Base-by-base conservation (phyloP, 2,113 vertebrate species). In the Thomomys bottae region DNA sequence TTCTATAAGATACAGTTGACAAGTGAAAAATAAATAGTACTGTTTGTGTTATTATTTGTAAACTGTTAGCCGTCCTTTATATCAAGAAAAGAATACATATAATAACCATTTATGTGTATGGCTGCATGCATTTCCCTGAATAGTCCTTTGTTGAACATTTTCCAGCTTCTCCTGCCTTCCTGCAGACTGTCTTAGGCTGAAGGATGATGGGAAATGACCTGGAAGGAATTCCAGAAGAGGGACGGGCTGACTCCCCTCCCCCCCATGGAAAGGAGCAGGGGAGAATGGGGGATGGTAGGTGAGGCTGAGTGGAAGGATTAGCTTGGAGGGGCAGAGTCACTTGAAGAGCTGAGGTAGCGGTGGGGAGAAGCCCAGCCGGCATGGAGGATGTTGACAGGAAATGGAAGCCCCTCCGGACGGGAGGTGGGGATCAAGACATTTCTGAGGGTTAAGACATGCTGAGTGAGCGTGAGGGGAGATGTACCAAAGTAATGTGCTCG, bases 51-150 rank as follows among this genome's bases (percentile, higher is more conserved):
- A 63, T 49, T 78, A 76, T 75, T 59, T 86, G 7, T 76, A 92
- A 94, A 75, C 72, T 82, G 24, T 68, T 82, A 87, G 32, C 75
- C 38, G 84, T 87, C 17, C 3, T 83, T 83, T 84, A 40, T 77
- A 24, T 70, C 21, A 73, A 32, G 87, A 81, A 63, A 72, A 40
- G 49, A 18, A 54, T 54, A 54, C 66, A 20, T 67, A 18, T 54
- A 34, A 64, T 76, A 45, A 64, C 14, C 15, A 28, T 32, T 2
- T 40, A 11, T 34, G 30, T 28, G 11, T 49, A 21, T 49, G 4
- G 11, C 18, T 34, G 26, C 54, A 21, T 20, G 1, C 40, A 61
- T 76, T 45, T 9, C 75, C 64, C 45, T 34, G 42, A 45, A 7
- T 2, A 64, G 49, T 40, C 38, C 32, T 28, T 36, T 64, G 18